Evolutionary conservation across 1,140 invertebrate genomes (phyloP), one percentile per base, ranked within the genome.

Genomic region (Coelopa frigida): DNA sequence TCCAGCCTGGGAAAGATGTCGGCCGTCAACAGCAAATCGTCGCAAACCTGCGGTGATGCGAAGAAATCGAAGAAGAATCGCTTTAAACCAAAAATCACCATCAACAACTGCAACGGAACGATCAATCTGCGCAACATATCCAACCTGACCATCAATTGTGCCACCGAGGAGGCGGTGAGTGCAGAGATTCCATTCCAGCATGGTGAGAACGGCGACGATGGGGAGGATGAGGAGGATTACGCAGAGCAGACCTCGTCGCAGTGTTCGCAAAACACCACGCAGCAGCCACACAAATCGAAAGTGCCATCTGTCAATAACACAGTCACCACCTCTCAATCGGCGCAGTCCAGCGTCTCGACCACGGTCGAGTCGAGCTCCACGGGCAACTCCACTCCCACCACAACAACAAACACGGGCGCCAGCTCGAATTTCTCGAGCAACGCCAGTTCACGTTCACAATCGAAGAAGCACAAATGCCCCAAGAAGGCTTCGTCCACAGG

Each of bases 31-130:
- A 23, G 33, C n/a, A 49, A 53, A 49, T 41, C 46, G 37, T 43
- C 54, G 18, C 27, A 56, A 53, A 44, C 23, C 48, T 22, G 57
- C 15, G 36, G 46, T 22, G 18, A 18, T 8, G 24, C 15, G 20
- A 41, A 35, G 22, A 48, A 47, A 54, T 44, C 39, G n/a, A 53
- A 53, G 49, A 59, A 51, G 43, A 62, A 41, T 35, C 52, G 58
- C 18, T 61, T 63, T 35, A 64, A 66, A 49, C 59, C 58, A 57
- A 67, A 68, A 39, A 64, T 68, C n/a, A 69, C 63, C 11, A 67
- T 69, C 12, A 68, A 68, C 39, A 69, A 67, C 33, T 68, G 66
- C 51, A 68, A 62, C 46, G 66, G 66, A n/a, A 69, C 56, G 8
- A 65, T 68, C 3, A 68, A 67, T 45, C 44, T 68, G 14, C 56